Evolutionary conservation across 2,797 vertebrate genomes (phyloP), one percentile per base, ranked within the genome.

Genomic region (Enteromius thamalakanensis): DNA sequence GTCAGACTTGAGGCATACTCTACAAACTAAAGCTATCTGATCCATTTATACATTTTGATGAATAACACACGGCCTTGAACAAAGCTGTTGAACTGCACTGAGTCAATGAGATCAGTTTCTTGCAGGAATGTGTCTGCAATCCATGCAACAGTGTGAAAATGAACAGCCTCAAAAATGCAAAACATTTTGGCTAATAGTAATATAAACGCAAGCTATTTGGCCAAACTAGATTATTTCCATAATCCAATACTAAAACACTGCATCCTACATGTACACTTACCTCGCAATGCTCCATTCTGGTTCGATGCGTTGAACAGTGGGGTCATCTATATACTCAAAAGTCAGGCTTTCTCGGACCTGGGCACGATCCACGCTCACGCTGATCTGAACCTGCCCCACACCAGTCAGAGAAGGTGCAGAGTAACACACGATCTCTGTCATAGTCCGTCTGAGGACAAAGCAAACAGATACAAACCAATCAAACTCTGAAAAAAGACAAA

Each of bases 201-300:
- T 29, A 10, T 32, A 8, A 64, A 64, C 32, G 26, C 29, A 60
- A 26, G 55, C n/a, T 60, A 19, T 64, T 34, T 64, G 40, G 60
- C 8, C 42, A 53, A 32, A 34, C 10, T n/a, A 55, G 32, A 49
- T 7, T 12, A 9, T 40, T 10, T 42, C 12, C 32, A 58, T 17
- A 58, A 60, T 26, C n/a, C 34, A 60, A 40, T 26, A 26, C 14
- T 60, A 19, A 40, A 68, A 51, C 65, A 72, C 7, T 42, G 10
- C 11, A 5, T 23, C 21, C 60, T 15, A 42, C 62, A 15, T 62
- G 11, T 15, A 40, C 2, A 1, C n/a, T 87, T 91, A 99, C 98
- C 98, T 99, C 84, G 97, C 94, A 2, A 99, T 99, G 93, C 97
- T 99, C 98, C 98, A 99, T 87, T 98, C 97, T 0, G 98, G 98